Evolutionary conservation across 1,140 invertebrate species (phyloP).

Genomic region (Pollicipes pollicipes): DNA sequence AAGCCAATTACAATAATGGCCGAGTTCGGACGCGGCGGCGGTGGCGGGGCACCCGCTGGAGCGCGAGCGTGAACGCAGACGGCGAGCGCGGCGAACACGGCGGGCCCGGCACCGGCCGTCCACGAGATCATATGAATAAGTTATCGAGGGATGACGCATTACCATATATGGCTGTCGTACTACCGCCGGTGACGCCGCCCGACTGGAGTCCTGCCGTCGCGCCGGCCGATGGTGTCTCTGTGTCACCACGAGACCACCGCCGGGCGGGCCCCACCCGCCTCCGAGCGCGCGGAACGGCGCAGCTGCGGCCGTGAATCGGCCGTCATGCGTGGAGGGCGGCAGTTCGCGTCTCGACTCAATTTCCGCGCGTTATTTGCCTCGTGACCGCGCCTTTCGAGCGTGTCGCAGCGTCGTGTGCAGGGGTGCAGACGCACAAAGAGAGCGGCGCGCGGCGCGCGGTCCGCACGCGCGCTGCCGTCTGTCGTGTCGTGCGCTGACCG

Average conservation of each 20-base stretch:
- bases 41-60: too few relatives aligned
- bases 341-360: neutral
- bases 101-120: too few relatives aligned
- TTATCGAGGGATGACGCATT: neutral
- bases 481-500: too few relatives aligned
- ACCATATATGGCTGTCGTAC: neutral
- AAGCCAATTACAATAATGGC: conserved; percentile 2
- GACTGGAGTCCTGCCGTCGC: neutral
- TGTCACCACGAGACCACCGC: too few relatives aligned
- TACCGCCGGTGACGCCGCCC: neutral
- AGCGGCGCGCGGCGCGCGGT: too few relatives aligned
- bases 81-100: neutral
- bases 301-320: too few relatives aligned
- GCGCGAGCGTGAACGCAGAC: neutral
- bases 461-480: too few relatives aligned
- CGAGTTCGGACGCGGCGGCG: neutral
- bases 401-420: neutral
- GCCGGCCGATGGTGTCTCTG: too few relatives aligned
- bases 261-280: too few relatives aligned
- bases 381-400: neutral
- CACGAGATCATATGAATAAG: neutral
- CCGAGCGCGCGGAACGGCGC: too few relatives aligned
- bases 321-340: neutral
- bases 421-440: neutral
- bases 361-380: neutral